A percentile compares a stretch with the other conserved stretches of the same genome.
phyloP scores from a whole-genome alignment of 2,113 vertebrate genomes.

The Ammodramus savannarum region DNA sequence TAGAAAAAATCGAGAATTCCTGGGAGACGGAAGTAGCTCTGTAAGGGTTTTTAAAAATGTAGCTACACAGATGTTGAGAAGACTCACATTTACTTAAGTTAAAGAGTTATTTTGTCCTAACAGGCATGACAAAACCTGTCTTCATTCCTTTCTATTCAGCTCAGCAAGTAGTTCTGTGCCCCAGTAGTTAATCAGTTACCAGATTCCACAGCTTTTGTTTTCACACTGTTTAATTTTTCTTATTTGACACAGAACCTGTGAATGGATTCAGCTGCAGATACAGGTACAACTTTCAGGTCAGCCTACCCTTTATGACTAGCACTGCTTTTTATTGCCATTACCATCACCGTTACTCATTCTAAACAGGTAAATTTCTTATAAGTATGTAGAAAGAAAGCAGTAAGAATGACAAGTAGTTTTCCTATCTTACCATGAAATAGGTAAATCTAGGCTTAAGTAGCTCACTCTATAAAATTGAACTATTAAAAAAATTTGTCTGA shows the following conservation, averaged over 20 bases:
- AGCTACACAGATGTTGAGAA: constrained; percentile 28
- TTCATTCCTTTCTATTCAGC: constrained; percentile 83
- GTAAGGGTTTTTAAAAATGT: constrained; percentile 32
- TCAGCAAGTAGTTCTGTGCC: constrained; percentile 71
- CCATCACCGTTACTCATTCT: neutral
- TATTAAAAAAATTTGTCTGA: neutral
- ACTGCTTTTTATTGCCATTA: neutral
- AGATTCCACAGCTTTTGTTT: constrained; percentile 75
- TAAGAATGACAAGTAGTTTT: neutral
- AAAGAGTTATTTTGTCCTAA: constrained; percentile 73
- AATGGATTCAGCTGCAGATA: constrained; percentile 26
- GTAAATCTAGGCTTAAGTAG: neutral
- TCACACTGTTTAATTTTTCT: constrained; percentile 67
- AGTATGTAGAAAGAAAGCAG: neutral
- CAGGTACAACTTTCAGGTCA: constrained; percentile 9
- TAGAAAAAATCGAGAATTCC: neutral
- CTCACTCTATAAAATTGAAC: neutral
- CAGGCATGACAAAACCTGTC: constrained; percentile 83
- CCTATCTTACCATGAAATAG: neutral
- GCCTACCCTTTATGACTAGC: neutral
- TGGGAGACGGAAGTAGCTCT: neutral
- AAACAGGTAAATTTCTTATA: neutral
- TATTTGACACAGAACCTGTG: constrained; percentile 61
- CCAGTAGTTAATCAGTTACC: constrained; percentile 82
- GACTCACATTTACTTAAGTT: constrained; percentile 63